Evolutionary conservation across 1,140 invertebrate genomes (phyloP).

Genomic region (Vollenhovia emeryi): DNA sequence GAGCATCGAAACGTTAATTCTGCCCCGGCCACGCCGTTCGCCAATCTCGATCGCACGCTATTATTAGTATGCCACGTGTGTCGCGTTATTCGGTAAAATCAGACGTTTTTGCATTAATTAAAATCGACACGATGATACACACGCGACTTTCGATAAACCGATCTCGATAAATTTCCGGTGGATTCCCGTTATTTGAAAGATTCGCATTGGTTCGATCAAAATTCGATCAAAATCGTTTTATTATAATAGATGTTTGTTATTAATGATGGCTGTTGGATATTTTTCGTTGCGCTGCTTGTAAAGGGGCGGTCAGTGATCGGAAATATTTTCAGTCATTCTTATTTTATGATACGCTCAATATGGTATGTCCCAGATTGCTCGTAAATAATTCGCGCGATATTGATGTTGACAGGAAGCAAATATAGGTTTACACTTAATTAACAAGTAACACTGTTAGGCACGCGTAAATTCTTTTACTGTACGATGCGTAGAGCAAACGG

Average conservation of each 20-base stretch:
- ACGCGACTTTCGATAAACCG: background rate
- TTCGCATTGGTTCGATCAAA: background rate
- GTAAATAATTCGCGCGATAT: background rate
- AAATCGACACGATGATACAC: background rate
- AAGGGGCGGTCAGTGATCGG: background rate
- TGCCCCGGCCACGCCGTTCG: background rate
- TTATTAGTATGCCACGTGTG: background rate
- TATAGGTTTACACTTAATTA: slow-evolving; percentile 23
- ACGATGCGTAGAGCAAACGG: background rate
- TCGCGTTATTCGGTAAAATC: background rate
- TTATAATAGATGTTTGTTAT: background rate
- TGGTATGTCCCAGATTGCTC: slow-evolving; percentile 15
- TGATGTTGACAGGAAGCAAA: slow-evolving; percentile 10
- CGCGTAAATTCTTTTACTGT: background rate
- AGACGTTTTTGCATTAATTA: slow-evolving; percentile 14
- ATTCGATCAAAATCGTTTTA: background rate
- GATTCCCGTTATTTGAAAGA: background rate
- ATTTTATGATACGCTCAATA: background rate
- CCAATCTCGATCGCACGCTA: slow-evolving; percentile 12
- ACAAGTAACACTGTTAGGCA: background rate
- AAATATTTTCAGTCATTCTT: slow-evolving; percentile 12
- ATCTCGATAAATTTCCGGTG: background rate
- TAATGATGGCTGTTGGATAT: background rate
- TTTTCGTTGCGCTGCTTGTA: background rate
- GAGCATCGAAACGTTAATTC: slow-evolving; percentile 72